Percentiles rank a stretch among this genome's conserved stretches.
phyloP scores from a whole-genome alignment of 2,888 invertebrate genomes.

The Drosophila barbarae region DNA sequence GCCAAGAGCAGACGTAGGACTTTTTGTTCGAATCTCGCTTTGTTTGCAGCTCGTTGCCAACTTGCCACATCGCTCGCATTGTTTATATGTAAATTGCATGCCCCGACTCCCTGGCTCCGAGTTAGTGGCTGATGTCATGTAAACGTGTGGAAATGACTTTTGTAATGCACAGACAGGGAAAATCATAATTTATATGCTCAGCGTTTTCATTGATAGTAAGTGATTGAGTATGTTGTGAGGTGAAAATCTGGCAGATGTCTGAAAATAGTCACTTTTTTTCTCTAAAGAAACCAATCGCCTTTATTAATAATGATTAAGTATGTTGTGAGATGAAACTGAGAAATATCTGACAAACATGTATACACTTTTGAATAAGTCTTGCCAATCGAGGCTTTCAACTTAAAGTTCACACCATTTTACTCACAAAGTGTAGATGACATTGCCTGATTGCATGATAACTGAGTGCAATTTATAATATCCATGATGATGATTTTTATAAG shows the following conservation, averaged over 20 bases:
- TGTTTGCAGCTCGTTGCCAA: conserved; percentile 23
- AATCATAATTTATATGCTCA: conserved; percentile 18
- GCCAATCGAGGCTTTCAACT: not conserved
- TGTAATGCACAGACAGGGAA: conserved; percentile 28
- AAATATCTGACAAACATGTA: not conserved
- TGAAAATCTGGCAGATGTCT: conserved; percentile 11
- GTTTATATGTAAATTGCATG: conserved; percentile 53
- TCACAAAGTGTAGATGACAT: conserved; percentile 8
- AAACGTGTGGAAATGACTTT: conserved; percentile 35
- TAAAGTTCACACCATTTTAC: conserved; percentile 19
- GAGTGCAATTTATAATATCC: conserved; percentile 10
- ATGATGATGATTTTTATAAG: not conserved
- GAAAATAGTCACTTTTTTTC: conserved; percentile 1
- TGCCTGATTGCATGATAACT: conserved; percentile 15
- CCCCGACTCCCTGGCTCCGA: conserved; percentile 4
- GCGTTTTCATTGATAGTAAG: conserved; percentile 24
- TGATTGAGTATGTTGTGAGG: conserved; percentile 16
- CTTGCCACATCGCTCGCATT: conserved; percentile 52
- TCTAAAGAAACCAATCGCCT: conserved; percentile 9
- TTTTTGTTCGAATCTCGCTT: conserved; percentile 44
- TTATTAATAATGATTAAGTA: conserved; percentile 12
- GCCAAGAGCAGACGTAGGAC: conserved; percentile 54
- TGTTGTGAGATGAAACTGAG: not conserved
- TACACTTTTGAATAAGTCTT: not conserved
- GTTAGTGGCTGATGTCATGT: conserved; percentile 26